phyloP scores from a whole-genome alignment of 1,140 invertebrate genomes.

The Cydia fagiglandana region DNA sequence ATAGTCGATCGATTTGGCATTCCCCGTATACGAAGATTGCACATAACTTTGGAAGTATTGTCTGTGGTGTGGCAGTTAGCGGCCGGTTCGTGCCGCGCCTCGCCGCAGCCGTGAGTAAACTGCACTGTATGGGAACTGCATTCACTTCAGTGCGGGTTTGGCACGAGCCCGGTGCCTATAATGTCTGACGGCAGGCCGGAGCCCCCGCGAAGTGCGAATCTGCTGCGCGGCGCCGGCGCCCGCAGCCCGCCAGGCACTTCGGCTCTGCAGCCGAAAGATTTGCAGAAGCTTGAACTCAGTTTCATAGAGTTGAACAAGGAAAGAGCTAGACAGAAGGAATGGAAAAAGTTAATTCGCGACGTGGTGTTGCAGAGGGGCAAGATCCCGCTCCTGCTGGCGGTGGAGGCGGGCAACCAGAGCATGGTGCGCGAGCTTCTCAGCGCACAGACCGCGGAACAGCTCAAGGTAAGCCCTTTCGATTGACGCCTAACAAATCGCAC shows the following conservation, averaged over 20 bases:
- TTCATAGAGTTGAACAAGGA: conserved; percentile 80
- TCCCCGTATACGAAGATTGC: conserved; percentile 59
- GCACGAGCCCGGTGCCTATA: conserved; percentile 26
- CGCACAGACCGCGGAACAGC: conserved; percentile 89
- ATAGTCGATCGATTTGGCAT: conserved; percentile 65
- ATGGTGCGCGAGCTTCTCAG: conserved; percentile 94
- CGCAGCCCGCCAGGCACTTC: conserved; percentile 53
- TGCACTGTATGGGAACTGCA: conserved; percentile 40
- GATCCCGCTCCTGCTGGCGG: conserved; percentile 94
- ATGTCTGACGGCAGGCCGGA: conserved; percentile 62
- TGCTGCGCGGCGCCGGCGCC: conserved; percentile 46
- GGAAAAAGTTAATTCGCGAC: conserved; percentile 79
- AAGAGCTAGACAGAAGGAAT: conserved; percentile 77
- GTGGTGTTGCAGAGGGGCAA: conserved; percentile 89
- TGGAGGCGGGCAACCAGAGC: conserved; percentile 95
- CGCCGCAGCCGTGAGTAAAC: conserved; percentile 57
- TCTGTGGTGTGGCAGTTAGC: conserved; percentile 62
- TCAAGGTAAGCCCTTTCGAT: conserved; percentile 77
- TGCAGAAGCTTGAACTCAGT: conserved; percentile 72
- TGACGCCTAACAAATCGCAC: conserved; percentile 1
- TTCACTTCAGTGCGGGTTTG: conserved; percentile 51
- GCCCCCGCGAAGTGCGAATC: conserved; percentile 56
- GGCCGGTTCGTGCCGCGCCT: conserved; percentile 62
- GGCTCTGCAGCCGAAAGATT: conserved; percentile 59
- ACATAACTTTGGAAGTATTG: conserved; percentile 62